These are phyloP conservation scores for Pocillopora grandis DNA, from an alignment of 92 coral and sea anemone species.

Conservation along the genomic window DNA sequence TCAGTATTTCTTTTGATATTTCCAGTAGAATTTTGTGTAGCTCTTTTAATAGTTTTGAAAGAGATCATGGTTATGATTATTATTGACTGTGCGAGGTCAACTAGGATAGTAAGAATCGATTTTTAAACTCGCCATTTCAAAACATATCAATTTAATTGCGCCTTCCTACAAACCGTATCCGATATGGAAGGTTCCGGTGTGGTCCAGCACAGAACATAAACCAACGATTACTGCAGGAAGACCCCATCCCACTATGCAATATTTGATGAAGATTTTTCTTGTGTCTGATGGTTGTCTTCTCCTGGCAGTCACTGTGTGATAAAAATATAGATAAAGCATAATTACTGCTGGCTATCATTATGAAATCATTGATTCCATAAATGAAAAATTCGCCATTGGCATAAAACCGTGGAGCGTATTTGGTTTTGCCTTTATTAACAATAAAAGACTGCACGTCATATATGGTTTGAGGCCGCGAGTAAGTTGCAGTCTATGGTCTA, in stretches of 20 bases:
- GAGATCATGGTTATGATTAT: too few relatives aligned
- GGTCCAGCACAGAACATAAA: slow-evolving; percentile 11
- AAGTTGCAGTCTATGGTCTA: too few relatives aligned
- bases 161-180: slow-evolving; percentile 27
- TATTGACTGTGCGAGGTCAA: not conserved
- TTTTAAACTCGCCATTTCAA: slow-evolving; percentile 32
- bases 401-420: too few relatives aligned
- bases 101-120: not conserved
- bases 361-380: too few relatives aligned
- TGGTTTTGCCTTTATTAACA: too few relatives aligned
- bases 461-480: too few relatives aligned
- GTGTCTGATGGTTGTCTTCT: slow-evolving; percentile 8
- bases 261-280: slow-evolving; percentile 25
- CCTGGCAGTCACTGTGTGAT: not conserved
- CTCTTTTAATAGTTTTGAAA: too few relatives aligned
- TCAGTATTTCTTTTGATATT: too few relatives aligned
- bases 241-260: slow-evolving; percentile 31
- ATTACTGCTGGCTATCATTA: too few relatives aligned
- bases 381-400: too few relatives aligned
- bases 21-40: too few relatives aligned
- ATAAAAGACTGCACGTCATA: too few relatives aligned
- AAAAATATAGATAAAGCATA: not conserved
- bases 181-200: not conserved
- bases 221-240: slow-evolving; percentile 9
- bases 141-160: not conserved